Conservation (phyloP, 2,888 invertebrate genomes). For the Eilema caniola region DNA sequence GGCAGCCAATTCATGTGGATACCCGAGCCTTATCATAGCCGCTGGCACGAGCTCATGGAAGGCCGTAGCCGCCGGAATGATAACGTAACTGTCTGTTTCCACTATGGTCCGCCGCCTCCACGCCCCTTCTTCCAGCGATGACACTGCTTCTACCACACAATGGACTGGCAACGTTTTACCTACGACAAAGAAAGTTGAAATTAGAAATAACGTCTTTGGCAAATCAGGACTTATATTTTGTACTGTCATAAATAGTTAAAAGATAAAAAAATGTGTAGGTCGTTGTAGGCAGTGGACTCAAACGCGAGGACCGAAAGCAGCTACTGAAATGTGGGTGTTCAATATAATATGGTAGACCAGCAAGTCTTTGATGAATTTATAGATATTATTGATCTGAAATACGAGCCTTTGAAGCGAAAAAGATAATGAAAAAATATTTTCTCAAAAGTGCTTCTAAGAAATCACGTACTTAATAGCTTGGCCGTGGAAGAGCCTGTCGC, state of each 20-base stretch:
- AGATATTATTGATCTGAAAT: conserved; percentile 12
- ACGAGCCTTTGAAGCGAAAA: conserved; percentile 40
- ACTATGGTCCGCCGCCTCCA: conserved; percentile 91
- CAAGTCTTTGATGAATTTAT: background rate
- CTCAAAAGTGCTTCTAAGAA: conserved; percentile 57
- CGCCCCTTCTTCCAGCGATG: conserved; percentile 89
- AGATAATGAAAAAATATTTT: conserved; percentile 51
- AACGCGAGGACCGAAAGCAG: background rate
- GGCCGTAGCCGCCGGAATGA: conserved; percentile 96
- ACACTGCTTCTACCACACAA: conserved; percentile 97
- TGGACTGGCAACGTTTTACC: conserved; percentile 95
- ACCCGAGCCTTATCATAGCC: conserved; percentile 96
- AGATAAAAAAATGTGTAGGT: too few species aligned
- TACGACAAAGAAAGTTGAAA: conserved; percentile 53
- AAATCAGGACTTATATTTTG: background rate
- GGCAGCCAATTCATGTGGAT: conserved; percentile 93
- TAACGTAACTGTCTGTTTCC: conserved; percentile 98
- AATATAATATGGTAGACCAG: too few species aligned
- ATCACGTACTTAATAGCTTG: conserved; percentile 66
- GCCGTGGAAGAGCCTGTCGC: conserved; percentile 76
- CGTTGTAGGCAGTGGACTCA: too few species aligned
- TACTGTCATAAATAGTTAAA: too few species aligned
- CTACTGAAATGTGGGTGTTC: background rate
- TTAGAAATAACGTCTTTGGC: background rate
- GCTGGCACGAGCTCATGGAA: conserved; percentile 97